Evolutionary conservation across 1,140 invertebrate genomes (phyloP).

Genomic region (Microplitis mediator): DNA sequence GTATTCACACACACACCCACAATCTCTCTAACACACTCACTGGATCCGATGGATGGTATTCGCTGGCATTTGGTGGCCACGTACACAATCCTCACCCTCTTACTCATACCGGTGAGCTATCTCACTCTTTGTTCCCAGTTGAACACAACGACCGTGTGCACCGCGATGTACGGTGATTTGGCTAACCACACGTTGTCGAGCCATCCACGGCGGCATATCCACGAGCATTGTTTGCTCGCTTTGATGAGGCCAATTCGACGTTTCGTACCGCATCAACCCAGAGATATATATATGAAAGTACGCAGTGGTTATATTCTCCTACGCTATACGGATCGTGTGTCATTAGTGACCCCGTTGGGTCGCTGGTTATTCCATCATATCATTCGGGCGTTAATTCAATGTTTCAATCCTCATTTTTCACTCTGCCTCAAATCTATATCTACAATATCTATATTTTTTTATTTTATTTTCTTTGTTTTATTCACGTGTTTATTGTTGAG

Average conservation of each 20-base stretch:
- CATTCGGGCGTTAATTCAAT: neutral
- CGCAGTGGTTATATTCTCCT: slow-evolving; percentile 19
- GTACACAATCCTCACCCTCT: slow-evolving; percentile 12
- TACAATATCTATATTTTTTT: neutral
- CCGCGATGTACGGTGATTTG: slow-evolving; percentile 54
- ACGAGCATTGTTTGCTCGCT: slow-evolving; percentile 60
- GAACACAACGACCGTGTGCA: slow-evolving; percentile 18
- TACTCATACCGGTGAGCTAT: neutral
- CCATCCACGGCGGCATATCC: slow-evolving; percentile 50
- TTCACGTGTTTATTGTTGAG: too few relatives aligned
- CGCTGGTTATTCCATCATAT: slow-evolving; percentile 40
- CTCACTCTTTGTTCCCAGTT: neutral
- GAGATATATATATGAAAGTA: neutral
- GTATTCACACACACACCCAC: slow-evolving; percentile 12
- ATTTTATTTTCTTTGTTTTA: too few relatives aligned
- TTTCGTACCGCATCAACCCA: slow-evolving; percentile 13
- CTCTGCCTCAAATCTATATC: too few relatives aligned
- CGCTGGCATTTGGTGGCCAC: slow-evolving; percentile 26
- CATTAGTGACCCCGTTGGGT: slow-evolving; percentile 55
- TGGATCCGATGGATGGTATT: slow-evolving; percentile 3
- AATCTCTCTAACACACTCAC: neutral
- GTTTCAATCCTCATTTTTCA: neutral
- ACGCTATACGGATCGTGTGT: slow-evolving; percentile 45
- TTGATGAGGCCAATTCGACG: slow-evolving; percentile 63
- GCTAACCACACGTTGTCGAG: slow-evolving; percentile 62